Base-by-base conservation (phyloP, 2,888 invertebrate genomes). In the Trachelus iudaicus region DNA sequence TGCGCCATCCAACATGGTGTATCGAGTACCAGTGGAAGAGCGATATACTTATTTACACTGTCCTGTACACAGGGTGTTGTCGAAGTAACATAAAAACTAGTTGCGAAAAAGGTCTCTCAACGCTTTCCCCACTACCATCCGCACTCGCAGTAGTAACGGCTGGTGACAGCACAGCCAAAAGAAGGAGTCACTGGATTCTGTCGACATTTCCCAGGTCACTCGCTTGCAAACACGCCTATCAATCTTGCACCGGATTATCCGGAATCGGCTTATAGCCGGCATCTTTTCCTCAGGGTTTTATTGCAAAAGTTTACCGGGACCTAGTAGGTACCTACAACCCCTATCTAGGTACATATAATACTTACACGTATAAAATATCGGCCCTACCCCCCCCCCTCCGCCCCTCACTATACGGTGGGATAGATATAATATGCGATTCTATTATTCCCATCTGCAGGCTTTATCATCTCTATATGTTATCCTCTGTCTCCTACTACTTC, bases 181-280 rank as follows among this genome's bases (percentile, higher is more conserved):
- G 40, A 56, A 56, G 23, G 23, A 56, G 23, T 56, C 40, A 23
- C 40, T 56, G 40, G 40, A 56, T 56, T 1, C 40, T 56, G 40
- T 6, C 15, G 40, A 56, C 40, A 56, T 56, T 56, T 23, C 40
- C 40, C 40, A 23, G 40, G 40, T 23, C 40, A 56, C 2, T 56
- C 40, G 40, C 71, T 30, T 34, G 71, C 23, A 71, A 71, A 71
- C 71, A 31, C 71, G 33, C 71, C 71, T 71, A 85, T 83, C 78
- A 78, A 84, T 85, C 82, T 85, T 78, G 30, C 34, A 35, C 34
- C 34, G 84, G 82, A 85, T 85, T 82, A 84, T 85, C 84, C 84
- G 76, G 83, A 71, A 71, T 31, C 84, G 82, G 81, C 81, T 71
- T 75, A 78, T 69, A 75, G 68, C 34, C 69, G 68, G 75, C 69